These are phyloP conservation scores for Eulithis prunata DNA, from an alignment of 2,888 invertebrate genomes.

Conservation along the genomic window DNA sequence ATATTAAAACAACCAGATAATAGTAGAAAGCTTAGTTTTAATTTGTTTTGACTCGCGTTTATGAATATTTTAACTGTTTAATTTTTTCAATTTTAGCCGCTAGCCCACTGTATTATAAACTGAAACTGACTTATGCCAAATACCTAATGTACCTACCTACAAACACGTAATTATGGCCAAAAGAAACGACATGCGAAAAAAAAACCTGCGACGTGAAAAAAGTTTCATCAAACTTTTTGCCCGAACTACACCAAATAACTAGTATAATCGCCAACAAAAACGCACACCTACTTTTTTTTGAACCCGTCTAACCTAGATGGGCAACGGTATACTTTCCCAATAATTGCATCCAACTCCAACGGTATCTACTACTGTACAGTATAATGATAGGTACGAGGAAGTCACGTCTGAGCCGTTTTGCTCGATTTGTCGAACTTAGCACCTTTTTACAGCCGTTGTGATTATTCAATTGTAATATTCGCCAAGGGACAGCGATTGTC, in stretches of 20 bases:
- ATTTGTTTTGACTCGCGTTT: too few relatives aligned
- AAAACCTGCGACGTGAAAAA: neutral
- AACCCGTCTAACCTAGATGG: slow-evolving; percentile 24
- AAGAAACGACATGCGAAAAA: neutral
- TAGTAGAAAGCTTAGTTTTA: too few relatives aligned
- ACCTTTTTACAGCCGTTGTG: slow-evolving; percentile 19
- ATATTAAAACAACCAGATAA: too few relatives aligned
- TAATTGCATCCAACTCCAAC: slow-evolving; percentile 50
- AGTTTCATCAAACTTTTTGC: neutral
- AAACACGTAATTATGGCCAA: too few relatives aligned
- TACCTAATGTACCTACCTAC: too few relatives aligned
- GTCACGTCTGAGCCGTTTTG: slow-evolving; percentile 52
- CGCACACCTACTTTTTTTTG: neutral
- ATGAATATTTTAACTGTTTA: too few relatives aligned
- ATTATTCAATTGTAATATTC: slow-evolving; percentile 5
- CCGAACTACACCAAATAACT: neutral
- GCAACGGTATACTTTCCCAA: slow-evolving; percentile 45
- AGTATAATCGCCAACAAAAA: neutral
- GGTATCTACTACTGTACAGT: slow-evolving; percentile 18
- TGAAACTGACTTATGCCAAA: too few relatives aligned
- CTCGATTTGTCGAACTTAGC: slow-evolving; percentile 36
- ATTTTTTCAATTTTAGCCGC: too few relatives aligned
- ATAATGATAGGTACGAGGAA: slow-evolving; percentile 44
- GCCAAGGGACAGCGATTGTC: neutral
- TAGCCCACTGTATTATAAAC: too few relatives aligned